phyloP scores from a whole-genome alignment of 2,113 vertebrate species.

The Oreotrochilus melanogaster region DNA sequence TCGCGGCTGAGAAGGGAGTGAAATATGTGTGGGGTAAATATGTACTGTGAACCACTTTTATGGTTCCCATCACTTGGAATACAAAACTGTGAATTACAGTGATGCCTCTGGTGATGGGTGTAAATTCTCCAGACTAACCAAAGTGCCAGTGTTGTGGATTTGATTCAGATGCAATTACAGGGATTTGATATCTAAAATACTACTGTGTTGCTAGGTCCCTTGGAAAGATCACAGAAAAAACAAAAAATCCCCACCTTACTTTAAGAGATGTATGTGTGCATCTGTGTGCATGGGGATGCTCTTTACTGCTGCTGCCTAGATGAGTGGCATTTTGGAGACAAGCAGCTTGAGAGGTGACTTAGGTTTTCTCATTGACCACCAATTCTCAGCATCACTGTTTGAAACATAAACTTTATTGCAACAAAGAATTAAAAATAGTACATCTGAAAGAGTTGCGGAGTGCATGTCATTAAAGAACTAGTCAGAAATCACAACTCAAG shows the following conservation, averaged over 20 bases:
- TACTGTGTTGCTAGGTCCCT: background rate
- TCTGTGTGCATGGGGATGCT: accelerated
- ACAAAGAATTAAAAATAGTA: conserved; percentile 82
- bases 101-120: background rate
- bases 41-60: background rate
- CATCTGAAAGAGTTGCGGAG: conserved; percentile 60
- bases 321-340: background rate
- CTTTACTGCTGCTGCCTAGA: background rate
- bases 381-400: conserved; percentile 58
- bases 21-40: background rate
- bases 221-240: background rate
- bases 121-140: background rate
- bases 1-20: background rate
- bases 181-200: background rate
- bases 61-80: background rate
- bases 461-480: conserved; percentile 51
- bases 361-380: conserved; percentile 51
- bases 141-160: background rate
- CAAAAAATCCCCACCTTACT: background rate
- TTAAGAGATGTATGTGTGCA: background rate
- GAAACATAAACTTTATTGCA: conserved; percentile 84
- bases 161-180: background rate
- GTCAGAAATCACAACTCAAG: conserved; percentile 75
- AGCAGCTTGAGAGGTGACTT: background rate
- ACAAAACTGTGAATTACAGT: background rate